Percentiles rank a stretch among this genome's conserved stretches.
Conservation (phyloP, 2,113 vertebrate genomes). For the Tachysurus vachellii region DNA sequence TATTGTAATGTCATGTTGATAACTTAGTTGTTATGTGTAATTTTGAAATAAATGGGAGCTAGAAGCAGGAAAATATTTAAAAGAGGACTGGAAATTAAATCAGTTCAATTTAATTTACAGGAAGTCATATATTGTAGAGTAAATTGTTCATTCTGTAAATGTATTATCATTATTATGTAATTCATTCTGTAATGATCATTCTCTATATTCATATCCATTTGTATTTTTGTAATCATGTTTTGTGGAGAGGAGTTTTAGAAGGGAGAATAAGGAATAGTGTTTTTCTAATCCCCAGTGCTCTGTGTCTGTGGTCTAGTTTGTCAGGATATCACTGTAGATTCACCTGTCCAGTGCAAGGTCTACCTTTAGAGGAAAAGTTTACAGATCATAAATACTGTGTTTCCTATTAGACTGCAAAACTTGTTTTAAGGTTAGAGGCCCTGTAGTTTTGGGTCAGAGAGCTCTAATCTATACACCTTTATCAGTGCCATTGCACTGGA, state of each 20-base stretch:
- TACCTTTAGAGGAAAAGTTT: background rate
- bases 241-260: constrained; percentile 4
- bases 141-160: background rate
- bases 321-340: constrained; percentile 7
- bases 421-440: constrained; percentile 27
- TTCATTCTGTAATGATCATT: background rate
- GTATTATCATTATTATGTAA: too few relatives aligned
- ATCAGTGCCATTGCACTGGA: constrained; percentile 39
- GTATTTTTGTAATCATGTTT: background rate
- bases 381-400: constrained; percentile 1
- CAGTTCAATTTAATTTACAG: background rate
- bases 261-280: background rate
- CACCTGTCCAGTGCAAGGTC: constrained; percentile 18
- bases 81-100: too few relatives aligned
- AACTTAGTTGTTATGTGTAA: background rate
- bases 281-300: constrained; percentile 24
- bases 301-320: background rate
- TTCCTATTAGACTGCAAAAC: constrained; percentile 11
- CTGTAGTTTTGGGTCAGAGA: constrained; percentile 36
- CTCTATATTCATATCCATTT: background rate
- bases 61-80: too few relatives aligned
- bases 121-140: background rate
- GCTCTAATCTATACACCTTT: constrained; percentile 36
- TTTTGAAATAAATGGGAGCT: too few relatives aligned
- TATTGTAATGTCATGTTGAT: background rate